These are phyloP conservation scores for Schizopygopsis pylzovi DNA, from an alignment of 2,797 vertebrate species.

Conservation along the genomic window DNA sequence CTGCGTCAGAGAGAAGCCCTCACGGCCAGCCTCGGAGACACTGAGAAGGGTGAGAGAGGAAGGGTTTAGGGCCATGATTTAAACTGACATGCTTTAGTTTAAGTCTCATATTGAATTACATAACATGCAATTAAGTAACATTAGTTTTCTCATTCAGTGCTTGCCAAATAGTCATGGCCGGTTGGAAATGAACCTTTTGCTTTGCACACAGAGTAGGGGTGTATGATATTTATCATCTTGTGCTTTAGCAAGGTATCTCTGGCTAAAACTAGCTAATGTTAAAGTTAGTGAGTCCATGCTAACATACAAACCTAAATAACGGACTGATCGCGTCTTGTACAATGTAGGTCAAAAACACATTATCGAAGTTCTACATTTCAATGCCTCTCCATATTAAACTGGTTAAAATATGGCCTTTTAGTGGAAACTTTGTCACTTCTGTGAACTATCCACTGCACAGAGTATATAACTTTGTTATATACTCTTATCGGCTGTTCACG, in stretches of 20 bases:
- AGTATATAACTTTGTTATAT: background rate
- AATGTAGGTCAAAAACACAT: no score
- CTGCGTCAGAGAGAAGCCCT: conserved; percentile 78
- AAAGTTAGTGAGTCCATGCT: no score
- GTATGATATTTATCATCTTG: background rate
- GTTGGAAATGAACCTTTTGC: background rate
- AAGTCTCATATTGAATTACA: background rate
- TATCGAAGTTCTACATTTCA: no score
- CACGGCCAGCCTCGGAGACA: conserved; percentile 75
- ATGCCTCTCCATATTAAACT: no score
- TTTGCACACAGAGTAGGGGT: background rate
- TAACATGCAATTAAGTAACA: background rate
- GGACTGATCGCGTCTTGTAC: no score
- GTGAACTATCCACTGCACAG: background rate
- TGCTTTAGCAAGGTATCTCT: no score
- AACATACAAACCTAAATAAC: no score
- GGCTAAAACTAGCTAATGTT: no score
- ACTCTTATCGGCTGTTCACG: background rate
- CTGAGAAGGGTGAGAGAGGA: conserved; percentile 80
- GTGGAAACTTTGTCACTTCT: background rate
- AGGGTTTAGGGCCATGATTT: background rate
- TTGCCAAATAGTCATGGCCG: background rate
- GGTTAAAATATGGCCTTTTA: no score
- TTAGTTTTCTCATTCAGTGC: background rate
- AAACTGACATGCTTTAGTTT: background rate